Evolutionary conservation across 2,888 invertebrate species (phyloP), one percentile per base, ranked within the genome.

Genomic region (Trachelus tabidus): DNA sequence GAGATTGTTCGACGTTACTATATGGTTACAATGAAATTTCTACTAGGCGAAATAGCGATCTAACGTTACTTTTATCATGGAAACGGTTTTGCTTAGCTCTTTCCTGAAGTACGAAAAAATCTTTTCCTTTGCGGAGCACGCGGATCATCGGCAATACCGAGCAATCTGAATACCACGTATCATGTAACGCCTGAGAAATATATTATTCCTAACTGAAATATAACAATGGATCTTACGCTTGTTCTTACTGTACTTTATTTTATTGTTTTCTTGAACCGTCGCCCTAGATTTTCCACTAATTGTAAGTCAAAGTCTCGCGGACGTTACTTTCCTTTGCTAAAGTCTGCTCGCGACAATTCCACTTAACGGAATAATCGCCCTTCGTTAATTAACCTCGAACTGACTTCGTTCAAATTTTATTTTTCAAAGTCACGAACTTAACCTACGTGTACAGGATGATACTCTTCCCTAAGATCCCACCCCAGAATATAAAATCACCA

Each of bases 401-500:
- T 56, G 23, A 9, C 2, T 56, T 23, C 2, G 23, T 56, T 2
- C 6, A 23, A 56, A 23, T 23, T 0, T 56, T 56, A 9, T 56
- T 56, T 56, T 56, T 56, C 9, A 56, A 56, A 23, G 9, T 56
- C 9, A 0, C 56, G 0, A 56, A 56, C 23, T 9, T 23, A 23
- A 56, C 23, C 9, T 23, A 23, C 56, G 9, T 9, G 9, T 23
- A 56, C 56, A 56, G 23, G 56, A 56, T 2, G 56, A 23, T 9
- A 56, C 56, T 82, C 80, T 82, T 68, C 83, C 83, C 79, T 1
- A 79, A 80, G 83, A 83, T 88, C 87, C 87, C 88, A 87, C 84
- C 81, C 87, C 86, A 89, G 87, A 89, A 89, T 89, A 86, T 83
- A 80, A 88, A 89, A 87, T 88, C 79, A 85, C 71, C 31, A 31